Conservation (phyloP, 1,140 invertebrate genomes). For the Musca domestica region DNA sequence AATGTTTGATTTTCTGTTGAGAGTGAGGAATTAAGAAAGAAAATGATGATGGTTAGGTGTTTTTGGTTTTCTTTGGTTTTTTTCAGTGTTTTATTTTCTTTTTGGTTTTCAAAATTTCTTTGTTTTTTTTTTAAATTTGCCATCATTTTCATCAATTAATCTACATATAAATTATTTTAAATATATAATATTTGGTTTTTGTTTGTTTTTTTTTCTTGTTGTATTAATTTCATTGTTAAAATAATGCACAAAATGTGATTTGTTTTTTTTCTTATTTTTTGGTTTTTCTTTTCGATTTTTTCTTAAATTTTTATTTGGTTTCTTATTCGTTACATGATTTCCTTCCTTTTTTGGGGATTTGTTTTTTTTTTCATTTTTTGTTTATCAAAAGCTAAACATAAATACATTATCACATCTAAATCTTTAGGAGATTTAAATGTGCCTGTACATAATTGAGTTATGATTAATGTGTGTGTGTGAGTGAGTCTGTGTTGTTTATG, state of each 20-base stretch:
- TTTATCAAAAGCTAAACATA: conserved; percentile 21
- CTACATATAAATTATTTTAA: conserved; percentile 21
- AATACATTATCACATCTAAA: conserved; percentile 9
- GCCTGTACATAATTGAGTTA: conserved; percentile 15
- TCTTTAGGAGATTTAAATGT: conserved; percentile 6
- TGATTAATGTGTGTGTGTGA: neutral
- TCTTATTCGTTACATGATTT: conserved; percentile 38
- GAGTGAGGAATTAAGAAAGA: neutral
- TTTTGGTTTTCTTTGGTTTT: conserved; percentile 2
- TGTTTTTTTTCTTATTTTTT: conserved; percentile 24
- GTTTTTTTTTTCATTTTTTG: conserved; percentile 25
- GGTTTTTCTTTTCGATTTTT: conserved; percentile 24
- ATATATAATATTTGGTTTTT: conserved; percentile 9
- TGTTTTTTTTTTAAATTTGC: conserved; percentile 10
- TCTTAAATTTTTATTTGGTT: conserved; percentile 30
- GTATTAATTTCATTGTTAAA: conserved; percentile 19
- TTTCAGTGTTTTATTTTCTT: neutral
- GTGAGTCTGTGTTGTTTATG: neutral
- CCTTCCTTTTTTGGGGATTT: conserved; percentile 27
- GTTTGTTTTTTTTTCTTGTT: conserved; percentile 2
- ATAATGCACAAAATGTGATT: conserved; percentile 22
- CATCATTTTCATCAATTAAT: conserved; percentile 5
- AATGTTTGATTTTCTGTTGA: neutral
- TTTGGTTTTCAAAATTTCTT: conserved; percentile 24
- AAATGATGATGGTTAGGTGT: neutral